phyloP scores from a whole-genome alignment of 2,888 invertebrate species.

The Aphidius colemani region DNA sequence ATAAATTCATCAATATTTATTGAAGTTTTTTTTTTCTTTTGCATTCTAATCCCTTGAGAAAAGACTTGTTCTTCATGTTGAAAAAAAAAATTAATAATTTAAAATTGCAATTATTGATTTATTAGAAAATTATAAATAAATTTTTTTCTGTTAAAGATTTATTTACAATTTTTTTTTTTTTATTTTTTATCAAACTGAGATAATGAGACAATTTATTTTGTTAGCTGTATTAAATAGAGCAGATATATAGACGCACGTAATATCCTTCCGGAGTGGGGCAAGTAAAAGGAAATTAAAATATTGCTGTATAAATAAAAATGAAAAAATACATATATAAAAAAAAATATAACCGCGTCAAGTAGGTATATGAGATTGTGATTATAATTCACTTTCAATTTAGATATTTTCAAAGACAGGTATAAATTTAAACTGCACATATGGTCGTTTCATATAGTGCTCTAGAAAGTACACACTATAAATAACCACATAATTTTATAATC shows the following conservation, averaged over 20 bases:
- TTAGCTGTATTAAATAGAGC: too few relatives aligned
- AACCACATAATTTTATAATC: too few relatives aligned
- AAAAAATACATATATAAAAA: too few relatives aligned
- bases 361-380: slow-evolving; percentile 18
- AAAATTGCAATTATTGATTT: too few relatives aligned
- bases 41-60: too few relatives aligned
- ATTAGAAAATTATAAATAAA: not conserved
- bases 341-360: not conserved
- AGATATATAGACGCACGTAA: slow-evolving; percentile 4
- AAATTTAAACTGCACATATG: too few relatives aligned
- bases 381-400: slow-evolving; percentile 35
- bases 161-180: not conserved
- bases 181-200: not conserved
- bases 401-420: slow-evolving; percentile 31
- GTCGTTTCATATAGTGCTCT: slow-evolving; percentile 25
- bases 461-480: slow-evolving; percentile 26
- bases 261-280: slow-evolving; percentile 17
- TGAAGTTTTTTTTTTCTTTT: too few relatives aligned
- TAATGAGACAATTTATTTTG: too few relatives aligned
- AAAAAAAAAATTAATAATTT: too few relatives aligned
- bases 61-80: too few relatives aligned
- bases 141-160: not conserved
- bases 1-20: too few relatives aligned
- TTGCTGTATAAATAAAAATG: not conserved
- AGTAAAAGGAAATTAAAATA: slow-evolving; percentile 29